Conservation (phyloP, 1,140 invertebrate genomes). For the Dendrolimus punctatus region DNA sequence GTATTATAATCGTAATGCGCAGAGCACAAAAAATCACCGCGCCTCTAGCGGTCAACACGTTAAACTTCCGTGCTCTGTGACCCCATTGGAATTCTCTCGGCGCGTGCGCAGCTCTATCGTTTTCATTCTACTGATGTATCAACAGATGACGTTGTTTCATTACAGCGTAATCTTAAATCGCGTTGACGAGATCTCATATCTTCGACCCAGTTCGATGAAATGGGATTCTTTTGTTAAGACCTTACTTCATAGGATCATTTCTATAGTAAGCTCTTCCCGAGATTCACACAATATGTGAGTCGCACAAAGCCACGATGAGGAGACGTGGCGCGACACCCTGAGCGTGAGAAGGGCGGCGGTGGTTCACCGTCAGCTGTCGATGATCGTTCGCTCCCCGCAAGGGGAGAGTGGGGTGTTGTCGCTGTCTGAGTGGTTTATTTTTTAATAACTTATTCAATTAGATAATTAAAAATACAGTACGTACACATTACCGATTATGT, state of each 20-base stretch:
- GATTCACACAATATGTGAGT: conserved; percentile 6
- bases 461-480: no score
- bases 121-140: no score
- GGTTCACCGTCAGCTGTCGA: conserved; percentile 20
- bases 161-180: conserved; percentile 8
- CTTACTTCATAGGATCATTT: no score
- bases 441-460: conserved; percentile 8
- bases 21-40: no score
- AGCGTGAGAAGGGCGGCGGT: conserved; percentile 26
- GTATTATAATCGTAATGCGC: no score
- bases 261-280: no score
- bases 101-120: no score
- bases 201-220: background rate
- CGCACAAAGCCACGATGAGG: conserved; percentile 18
- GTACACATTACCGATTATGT: no score
- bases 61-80: no score
- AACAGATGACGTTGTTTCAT: conserved; percentile 11
- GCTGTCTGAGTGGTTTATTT: conserved; percentile 22
- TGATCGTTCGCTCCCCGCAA: conserved; percentile 21
- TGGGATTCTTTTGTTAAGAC: background rate
- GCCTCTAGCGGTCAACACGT: no score
- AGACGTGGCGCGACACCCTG: conserved; percentile 22
- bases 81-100: no score
- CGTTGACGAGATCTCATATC: conserved; percentile 14
- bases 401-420: conserved; percentile 12